Evolutionary conservation across 2,113 vertebrate genomes (phyloP).

Genomic region (Anser cygnoides): DNA sequence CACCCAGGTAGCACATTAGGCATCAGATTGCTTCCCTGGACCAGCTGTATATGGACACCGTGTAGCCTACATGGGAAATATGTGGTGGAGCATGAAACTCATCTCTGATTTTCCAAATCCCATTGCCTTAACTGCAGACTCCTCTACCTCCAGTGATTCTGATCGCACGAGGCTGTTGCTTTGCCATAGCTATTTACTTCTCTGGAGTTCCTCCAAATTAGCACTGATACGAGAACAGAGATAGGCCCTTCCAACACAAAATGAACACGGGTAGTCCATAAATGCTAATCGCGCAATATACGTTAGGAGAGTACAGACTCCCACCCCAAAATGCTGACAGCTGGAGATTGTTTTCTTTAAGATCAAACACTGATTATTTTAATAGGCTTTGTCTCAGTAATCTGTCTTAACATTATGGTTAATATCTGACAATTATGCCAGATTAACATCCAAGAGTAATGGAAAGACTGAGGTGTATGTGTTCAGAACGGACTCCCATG

Average conservation of each 20-base stretch:
- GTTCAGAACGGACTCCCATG: background rate
- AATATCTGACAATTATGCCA: background rate
- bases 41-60: background rate
- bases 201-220: background rate
- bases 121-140: background rate
- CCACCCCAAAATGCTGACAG: background rate
- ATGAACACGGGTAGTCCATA: background rate
- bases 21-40: background rate
- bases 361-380: background rate
- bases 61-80: background rate
- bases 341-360: conserved; percentile 10
- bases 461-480: background rate
- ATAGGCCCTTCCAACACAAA: background rate
- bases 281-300: background rate
- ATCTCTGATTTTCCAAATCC: background rate
- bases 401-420: background rate
- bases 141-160: background rate
- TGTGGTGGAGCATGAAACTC: background rate
- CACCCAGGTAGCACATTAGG: background rate
- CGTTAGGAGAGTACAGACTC: background rate
- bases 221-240: background rate
- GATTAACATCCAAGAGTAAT: conserved; percentile 3
- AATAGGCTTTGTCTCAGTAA: conserved; percentile 19
- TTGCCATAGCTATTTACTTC: background rate
- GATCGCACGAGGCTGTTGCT: accelerated